Evolutionary conservation across 2,888 invertebrate species (phyloP).

Genomic region (Gonocerus acuteangulatus): DNA sequence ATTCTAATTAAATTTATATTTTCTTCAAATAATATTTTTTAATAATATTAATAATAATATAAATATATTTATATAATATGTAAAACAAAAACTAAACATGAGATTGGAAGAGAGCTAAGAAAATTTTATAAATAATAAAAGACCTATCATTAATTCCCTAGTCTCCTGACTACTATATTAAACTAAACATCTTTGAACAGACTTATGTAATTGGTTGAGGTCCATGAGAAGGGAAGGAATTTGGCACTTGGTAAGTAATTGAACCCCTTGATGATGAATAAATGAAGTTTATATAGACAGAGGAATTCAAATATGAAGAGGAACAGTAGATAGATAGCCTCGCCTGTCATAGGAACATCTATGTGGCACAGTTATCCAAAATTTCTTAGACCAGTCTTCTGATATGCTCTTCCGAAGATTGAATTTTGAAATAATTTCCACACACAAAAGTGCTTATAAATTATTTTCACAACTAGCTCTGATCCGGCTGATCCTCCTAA

Average conservation of each 20-base stretch:
- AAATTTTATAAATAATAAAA: constrained; percentile 5
- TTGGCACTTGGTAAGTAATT: constrained; percentile 23
- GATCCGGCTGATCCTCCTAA: too few relatives aligned
- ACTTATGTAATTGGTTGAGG: constrained; percentile 19
- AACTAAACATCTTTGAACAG: constrained; percentile 8
- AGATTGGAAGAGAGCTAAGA: constrained; percentile 11
- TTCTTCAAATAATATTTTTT: constrained; percentile 3
- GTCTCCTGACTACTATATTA: not conserved
- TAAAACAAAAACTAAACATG: not conserved
- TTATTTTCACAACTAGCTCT: too few relatives aligned
- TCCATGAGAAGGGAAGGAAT: constrained; percentile 18
- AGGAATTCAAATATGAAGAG: constrained; percentile 10
- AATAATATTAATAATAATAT: constrained; percentile 15
- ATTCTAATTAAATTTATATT: constrained; percentile 16
- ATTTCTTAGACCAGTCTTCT: too few relatives aligned
- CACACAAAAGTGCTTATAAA: too few relatives aligned
- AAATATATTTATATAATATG: constrained; percentile 12
- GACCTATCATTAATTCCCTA: constrained; percentile 15
- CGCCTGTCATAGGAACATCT: too few relatives aligned
- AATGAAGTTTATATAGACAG: constrained; percentile 13
- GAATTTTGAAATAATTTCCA: too few relatives aligned
- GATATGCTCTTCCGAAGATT: too few relatives aligned
- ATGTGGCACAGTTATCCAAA: too few relatives aligned
- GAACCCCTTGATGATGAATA: constrained; percentile 20
- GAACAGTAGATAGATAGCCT: constrained; percentile 20